A percentile compares a stretch with the other conserved stretches of the same genome.
Conservation (phyloP, 2,113 vertebrate genomes). For the Azemiops feae region DNA sequence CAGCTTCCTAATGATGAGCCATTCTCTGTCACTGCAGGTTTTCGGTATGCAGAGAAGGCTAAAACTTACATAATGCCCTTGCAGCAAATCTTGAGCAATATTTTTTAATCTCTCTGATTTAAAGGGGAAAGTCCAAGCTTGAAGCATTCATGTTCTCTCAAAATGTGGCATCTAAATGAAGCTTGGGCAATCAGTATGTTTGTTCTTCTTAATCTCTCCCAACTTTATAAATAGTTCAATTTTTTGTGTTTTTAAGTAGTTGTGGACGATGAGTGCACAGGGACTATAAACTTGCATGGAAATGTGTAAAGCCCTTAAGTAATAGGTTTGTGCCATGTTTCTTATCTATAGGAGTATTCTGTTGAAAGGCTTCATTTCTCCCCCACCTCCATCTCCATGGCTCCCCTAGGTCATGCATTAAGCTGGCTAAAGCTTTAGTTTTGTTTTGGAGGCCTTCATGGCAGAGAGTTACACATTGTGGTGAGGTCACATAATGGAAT, state of each 20-base stretch:
- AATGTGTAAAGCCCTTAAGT: conserved; percentile 56
- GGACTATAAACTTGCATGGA: conserved; percentile 68
- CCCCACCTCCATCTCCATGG: conserved; percentile 43
- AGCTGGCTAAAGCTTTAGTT: conserved; percentile 75
- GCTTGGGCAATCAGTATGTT: conserved; percentile 56
- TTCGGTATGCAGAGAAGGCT: neutral
- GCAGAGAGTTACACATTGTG: conserved; percentile 68
- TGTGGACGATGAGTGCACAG: conserved; percentile 56
- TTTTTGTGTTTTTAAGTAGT: conserved; percentile 54
- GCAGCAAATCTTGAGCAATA: neutral
- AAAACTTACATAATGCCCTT: neutral
- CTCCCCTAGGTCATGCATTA: conserved; percentile 40
- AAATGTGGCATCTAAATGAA: conserved; percentile 46
- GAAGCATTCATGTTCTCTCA: conserved; percentile 12
- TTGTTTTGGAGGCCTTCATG: conserved; percentile 77
- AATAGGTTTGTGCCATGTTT: conserved; percentile 62
- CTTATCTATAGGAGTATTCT: conserved; percentile 61
- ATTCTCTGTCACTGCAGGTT: neutral
- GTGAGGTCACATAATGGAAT: conserved; percentile 68
- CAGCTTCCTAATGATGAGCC: neutral
- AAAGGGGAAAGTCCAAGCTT: neutral
- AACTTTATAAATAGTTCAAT: conserved; percentile 72
- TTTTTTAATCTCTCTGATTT: neutral
- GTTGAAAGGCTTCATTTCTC: conserved; percentile 61
- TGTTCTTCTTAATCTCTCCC: conserved; percentile 45